Evolutionary conservation across 2,113 vertebrate species (phyloP), one percentile per base, ranked within the genome.

Genomic region (Dicrurus megarhynchus): DNA sequence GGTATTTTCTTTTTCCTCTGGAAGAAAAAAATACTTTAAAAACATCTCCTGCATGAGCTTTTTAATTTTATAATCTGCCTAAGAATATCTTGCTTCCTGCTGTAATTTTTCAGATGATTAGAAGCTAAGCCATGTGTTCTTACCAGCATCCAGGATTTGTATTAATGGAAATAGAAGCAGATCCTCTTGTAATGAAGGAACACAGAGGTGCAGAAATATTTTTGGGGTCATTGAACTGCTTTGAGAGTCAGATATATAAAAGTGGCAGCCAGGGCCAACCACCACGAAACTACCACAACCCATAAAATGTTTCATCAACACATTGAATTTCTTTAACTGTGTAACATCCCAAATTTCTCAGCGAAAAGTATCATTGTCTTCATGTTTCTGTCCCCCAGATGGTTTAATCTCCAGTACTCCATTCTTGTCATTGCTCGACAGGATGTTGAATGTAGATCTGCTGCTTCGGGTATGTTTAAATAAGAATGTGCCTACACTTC

Each of bases 21-120:
- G 10, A 89, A 83, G 28, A 32, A 94, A 91, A 57, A 89, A 81
- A 9, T 16, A 23, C 28, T 93, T 82, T 50, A 49, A 65, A 93
- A 91, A 71, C 7, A 61, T 85, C n/a, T 89, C 57, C 42, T 28
- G 10, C 46, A 27, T 44, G 37, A 91, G 75, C 15, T 80, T 57
- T 94, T 73, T 27, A 20, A n/a, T 95, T 53, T 96, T 96, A 81
- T 70, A 92, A 82, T 73, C 90, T 74, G 23, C 57, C 61, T 37
- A 19, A 68, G 37, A 84, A 77, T 90, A 88, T 90, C 78, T 87
- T 84, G 8, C 60, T 94, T 96, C 87, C 52, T 84, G 82, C 89
- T 85, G 59, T 91, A 95, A 65, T 82, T 94, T 93, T 94, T 95
- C 39, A 83, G 49, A 16, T 67, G 82, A 65, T 52, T 85, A 86